Evolutionary conservation across 2,888 invertebrate species (phyloP).

Genomic region (Theretra japonica): DNA sequence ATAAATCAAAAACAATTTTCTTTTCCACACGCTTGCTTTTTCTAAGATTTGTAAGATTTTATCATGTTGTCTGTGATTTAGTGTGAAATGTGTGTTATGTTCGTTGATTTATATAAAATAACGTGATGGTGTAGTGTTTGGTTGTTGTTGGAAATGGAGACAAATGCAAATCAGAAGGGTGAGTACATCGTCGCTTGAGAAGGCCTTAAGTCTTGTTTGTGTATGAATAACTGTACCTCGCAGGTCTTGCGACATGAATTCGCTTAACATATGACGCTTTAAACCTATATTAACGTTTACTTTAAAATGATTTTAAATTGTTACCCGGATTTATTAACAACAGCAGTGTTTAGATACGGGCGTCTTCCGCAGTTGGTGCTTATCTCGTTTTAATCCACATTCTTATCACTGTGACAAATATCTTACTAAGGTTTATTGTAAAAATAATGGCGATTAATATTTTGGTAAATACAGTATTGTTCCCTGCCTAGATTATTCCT

Average conservation of each 20-base stretch:
- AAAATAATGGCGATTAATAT: conserved; percentile 28
- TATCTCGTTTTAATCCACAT: conserved; percentile 50
- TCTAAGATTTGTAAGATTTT: conserved; percentile 52
- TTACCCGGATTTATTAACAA: background rate
- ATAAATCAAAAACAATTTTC: conserved; percentile 58
- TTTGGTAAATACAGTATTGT: conserved; percentile 40
- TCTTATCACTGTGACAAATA: conserved; percentile 46
- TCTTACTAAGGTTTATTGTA: conserved; percentile 36
- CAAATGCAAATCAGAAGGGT: conserved; percentile 79
- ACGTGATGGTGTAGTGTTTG: conserved; percentile 77
- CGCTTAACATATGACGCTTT: conserved; percentile 58
- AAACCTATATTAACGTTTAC: conserved; percentile 24
- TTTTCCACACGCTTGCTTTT: conserved; percentile 58
- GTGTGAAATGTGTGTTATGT: conserved; percentile 42
- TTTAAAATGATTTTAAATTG: conserved; percentile 3
- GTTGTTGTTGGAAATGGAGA: conserved; percentile 72
- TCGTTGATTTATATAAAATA: conserved; percentile 43
- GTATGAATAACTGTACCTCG: conserved; percentile 78
- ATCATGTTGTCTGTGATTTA: conserved; percentile 40
- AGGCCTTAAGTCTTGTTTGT: conserved; percentile 70
- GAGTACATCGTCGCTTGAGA: conserved; percentile 59
- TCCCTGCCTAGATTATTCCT: conserved; percentile 41
- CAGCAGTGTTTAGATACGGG: background rate
- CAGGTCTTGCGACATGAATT: conserved; percentile 68
- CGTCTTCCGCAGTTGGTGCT: conserved; percentile 37